Evolutionary conservation across 2,113 vertebrate species (phyloP), one percentile per base, ranked within the genome.

Genomic region (Speoplatyrhinus poulsoni): DNA sequence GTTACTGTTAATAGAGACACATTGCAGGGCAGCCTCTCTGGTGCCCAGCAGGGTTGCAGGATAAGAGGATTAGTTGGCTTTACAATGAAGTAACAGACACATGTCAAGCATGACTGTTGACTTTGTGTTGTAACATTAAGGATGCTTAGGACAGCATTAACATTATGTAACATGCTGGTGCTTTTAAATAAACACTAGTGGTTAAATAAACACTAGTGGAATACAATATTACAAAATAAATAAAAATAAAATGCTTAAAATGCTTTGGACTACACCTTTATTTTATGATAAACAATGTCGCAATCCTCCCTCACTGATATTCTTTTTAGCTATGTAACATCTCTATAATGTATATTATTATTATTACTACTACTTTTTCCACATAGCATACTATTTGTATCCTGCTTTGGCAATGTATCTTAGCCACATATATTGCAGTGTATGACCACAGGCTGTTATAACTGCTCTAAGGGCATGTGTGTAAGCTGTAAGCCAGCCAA

Each of bases 51-150:
- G 77, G 74, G 61, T 17, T 26, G 1, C 52, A 50, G 10, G 64
- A 46, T 89, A 87, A 89, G 86, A 70, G 89, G 89, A 89, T 91
- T 87, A 75, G 12, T 64, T 69, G 81, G 82, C 60, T 80, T 89
- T 84, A 81, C 77, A 72, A 50, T 5, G n/a, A 81, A 72, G 77
- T 74, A 77, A 75, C 67, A 71, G 62, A 77, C 83, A 82, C 62
- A 32, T 70, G 36, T 49, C 32, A 7, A 1, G 9, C 70, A 12
- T 49, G 66, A 81, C 75, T 83, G 54, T 72, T 79, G 72, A 76
- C 0, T 49, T 52, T 55, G 70, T 55, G 59, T 75, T 26, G 26
- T 65, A 46, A 53, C 15, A 64, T 55, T 46, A 65, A 57, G 58
- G 19, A 66, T 1, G 13, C 13, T 12, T 7, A 15, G 32, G 11